Evolutionary conservation across 2,888 invertebrate genomes (phyloP).

Genomic region (Ectobius pallidus): DNA sequence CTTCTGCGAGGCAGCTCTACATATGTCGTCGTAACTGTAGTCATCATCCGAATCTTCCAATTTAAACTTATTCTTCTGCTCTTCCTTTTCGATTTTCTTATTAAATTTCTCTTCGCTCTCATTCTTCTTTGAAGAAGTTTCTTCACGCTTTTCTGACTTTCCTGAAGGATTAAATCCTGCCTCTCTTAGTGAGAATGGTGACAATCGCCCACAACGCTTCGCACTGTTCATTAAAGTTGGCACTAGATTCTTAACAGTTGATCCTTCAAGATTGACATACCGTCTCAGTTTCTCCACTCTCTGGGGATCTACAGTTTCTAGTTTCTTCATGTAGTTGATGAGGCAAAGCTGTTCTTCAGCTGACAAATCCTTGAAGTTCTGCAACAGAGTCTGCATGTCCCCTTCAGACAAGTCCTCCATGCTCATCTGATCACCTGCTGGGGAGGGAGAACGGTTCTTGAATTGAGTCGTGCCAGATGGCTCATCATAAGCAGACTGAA

Average conservation of each 20-base stretch:
- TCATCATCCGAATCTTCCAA: constrained; percentile 68
- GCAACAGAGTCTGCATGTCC: constrained; percentile 77
- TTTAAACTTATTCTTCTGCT: constrained; percentile 56
- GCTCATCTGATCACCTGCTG: neutral
- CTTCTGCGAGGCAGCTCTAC: constrained; percentile 76
- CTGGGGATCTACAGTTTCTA: constrained; percentile 76
- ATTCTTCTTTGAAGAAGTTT: no score
- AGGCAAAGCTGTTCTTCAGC: constrained; percentile 83
- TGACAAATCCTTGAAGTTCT: constrained; percentile 80
- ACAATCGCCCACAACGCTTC: constrained; percentile 49
- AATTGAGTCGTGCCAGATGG: neutral
- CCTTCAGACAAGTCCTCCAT: constrained; percentile 81
- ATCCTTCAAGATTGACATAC: constrained; percentile 69
- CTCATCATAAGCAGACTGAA: constrained; percentile 48
- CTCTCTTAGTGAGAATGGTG: constrained; percentile 60
- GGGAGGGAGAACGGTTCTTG: neutral
- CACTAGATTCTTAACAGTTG: neutral
- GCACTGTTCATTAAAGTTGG: neutral
- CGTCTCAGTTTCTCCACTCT: constrained; percentile 79
- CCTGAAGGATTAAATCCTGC: constrained; percentile 55
- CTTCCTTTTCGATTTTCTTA: constrained; percentile 54
- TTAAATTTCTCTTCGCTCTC: constrained; percentile 45
- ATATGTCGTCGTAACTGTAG: constrained; percentile 83
- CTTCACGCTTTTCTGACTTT: constrained; percentile 58
- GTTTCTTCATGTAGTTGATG: constrained; percentile 79